Conservation (phyloP, 2,888 invertebrate species). For the Luperina testacea region DNA sequence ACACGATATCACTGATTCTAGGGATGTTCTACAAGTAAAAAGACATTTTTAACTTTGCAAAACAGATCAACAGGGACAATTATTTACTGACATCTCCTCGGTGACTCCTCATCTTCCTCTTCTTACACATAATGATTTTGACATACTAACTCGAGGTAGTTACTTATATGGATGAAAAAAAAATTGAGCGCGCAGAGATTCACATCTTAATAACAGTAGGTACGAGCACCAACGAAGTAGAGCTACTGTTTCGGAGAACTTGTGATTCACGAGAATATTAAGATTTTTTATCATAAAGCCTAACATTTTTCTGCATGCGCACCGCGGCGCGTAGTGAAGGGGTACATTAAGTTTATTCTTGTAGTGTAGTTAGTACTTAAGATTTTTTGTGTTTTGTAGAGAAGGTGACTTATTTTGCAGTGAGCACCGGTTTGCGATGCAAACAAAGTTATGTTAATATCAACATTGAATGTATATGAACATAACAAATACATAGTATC, state of each 20-base stretch:
- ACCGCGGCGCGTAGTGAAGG: conserved; percentile 50
- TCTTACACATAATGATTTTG: conserved; percentile 16
- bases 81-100: not conserved
- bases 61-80: no score
- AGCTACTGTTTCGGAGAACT: conserved; percentile 78
- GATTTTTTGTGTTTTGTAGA: conserved; percentile 13
- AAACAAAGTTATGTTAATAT: conserved; percentile 24
- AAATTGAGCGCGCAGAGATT: conserved; percentile 69
- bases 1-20: not conserved
- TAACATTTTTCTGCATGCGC: conserved; percentile 71
- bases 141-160: conserved; percentile 17
- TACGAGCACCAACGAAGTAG: conserved; percentile 73
- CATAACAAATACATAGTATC: conserved; percentile 8
- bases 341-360: conserved; percentile 49
- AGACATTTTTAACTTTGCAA: not conserved
- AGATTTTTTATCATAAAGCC: conserved; percentile 72
- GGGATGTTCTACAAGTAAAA: not conserved
- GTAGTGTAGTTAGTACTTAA: conserved; percentile 27
- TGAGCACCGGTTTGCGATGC: conserved; percentile 9
- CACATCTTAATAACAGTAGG: conserved; percentile 75
- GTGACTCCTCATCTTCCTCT: not conserved
- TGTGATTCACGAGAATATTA: conserved; percentile 72
- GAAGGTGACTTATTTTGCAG: conserved; percentile 22
- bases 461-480: conserved; percentile 21
- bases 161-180: conserved; percentile 49